These are phyloP conservation scores for Pammene fasciana DNA, from an alignment of 2,888 invertebrate genomes.

Conservation along the genomic window DNA sequence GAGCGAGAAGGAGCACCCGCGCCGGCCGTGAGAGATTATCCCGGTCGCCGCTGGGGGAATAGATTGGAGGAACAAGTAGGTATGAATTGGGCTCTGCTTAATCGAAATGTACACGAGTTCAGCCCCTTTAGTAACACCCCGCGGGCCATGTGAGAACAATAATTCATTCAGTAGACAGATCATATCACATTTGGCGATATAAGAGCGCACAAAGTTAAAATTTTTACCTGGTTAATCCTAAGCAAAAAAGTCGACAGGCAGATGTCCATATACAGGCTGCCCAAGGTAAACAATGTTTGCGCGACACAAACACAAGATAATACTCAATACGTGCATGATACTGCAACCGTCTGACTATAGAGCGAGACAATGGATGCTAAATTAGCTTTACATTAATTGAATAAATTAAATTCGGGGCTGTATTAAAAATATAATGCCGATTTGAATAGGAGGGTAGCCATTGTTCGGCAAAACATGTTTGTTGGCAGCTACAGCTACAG, in stretches of 20 bases:
- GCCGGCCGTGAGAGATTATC: conserved; percentile 38
- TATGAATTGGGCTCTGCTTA: conserved; percentile 33
- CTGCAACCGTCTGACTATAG: conserved; percentile 3
- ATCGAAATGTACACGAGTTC: conserved; percentile 22
- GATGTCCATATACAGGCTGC: conserved; percentile 22
- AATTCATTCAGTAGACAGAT: conserved; percentile 17
- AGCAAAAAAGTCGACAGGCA: conserved; percentile 16
- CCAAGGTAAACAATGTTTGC: conserved; percentile 28
- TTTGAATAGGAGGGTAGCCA: conserved; percentile 31
- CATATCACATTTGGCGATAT: not conserved
- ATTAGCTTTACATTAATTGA: conserved; percentile 13
- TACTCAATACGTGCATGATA: conserved; percentile 23
- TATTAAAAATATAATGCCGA: conserved; percentile 20
- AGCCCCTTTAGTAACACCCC: conserved; percentile 26
- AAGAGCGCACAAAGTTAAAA: not conserved
- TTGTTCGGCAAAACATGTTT: conserved; percentile 38
- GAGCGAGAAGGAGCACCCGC: conserved; percentile 38
- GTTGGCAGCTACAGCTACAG: conserved; percentile 36
- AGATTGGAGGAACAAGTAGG: conserved; percentile 34
- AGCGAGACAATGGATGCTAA: conserved; percentile 18
- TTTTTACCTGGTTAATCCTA: conserved; percentile 24
- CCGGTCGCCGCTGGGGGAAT: conserved; percentile 37
- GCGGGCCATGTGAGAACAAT: conserved; percentile 13
- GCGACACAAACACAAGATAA: conserved; percentile 24
- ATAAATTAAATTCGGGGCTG: conserved; percentile 22